These are phyloP conservation scores for Coelopa pilipes DNA, from an alignment of 2,888 invertebrate species.

Conservation along the genomic window DNA sequence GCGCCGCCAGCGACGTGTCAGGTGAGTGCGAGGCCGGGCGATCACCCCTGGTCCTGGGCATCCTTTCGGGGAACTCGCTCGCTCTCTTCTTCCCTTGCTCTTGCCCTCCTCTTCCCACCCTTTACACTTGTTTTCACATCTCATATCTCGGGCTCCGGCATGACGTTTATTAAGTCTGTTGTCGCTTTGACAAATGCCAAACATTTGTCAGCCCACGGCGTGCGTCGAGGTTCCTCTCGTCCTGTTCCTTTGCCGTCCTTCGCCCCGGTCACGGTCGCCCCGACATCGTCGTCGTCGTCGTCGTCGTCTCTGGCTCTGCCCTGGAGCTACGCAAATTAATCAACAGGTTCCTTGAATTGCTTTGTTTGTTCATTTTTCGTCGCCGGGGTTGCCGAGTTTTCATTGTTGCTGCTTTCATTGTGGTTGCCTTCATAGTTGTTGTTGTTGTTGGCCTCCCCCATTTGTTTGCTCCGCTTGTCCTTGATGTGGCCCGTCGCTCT, in stretches of 20 bases:
- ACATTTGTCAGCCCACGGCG: slow-evolving; percentile 5
- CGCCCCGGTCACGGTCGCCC: neutral
- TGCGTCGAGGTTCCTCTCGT: neutral
- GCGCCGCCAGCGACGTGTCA: too few relatives aligned
- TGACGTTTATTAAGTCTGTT: neutral
- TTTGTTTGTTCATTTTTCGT: neutral
- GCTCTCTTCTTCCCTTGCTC: too few relatives aligned
- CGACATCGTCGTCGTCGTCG: neutral
- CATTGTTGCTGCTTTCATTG: neutral
- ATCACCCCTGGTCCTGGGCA: too few relatives aligned
- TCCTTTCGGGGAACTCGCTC: too few relatives aligned
- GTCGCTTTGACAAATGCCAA: neutral
- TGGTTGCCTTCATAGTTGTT: slow-evolving; percentile 29
- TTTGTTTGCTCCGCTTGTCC: slow-evolving; percentile 21
- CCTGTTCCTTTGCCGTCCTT: neutral
- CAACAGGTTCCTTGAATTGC: slow-evolving; percentile 15
- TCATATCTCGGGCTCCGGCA: neutral
- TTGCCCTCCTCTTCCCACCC: too few relatives aligned
- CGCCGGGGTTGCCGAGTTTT: neutral
- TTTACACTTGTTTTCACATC: too few relatives aligned
- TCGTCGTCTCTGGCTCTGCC: too few relatives aligned
- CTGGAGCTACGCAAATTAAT: slow-evolving; percentile 13
- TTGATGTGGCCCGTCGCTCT: slow-evolving; percentile 28
- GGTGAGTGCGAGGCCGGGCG: too few relatives aligned
- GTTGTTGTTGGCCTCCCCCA: slow-evolving; percentile 24